A percentile compares a stretch with the other conserved stretches of the same genome.
These are phyloP conservation scores for Pseudopodoces humilis DNA, from an alignment of 2,113 vertebrate genomes.

Conservation along the genomic window DNA sequence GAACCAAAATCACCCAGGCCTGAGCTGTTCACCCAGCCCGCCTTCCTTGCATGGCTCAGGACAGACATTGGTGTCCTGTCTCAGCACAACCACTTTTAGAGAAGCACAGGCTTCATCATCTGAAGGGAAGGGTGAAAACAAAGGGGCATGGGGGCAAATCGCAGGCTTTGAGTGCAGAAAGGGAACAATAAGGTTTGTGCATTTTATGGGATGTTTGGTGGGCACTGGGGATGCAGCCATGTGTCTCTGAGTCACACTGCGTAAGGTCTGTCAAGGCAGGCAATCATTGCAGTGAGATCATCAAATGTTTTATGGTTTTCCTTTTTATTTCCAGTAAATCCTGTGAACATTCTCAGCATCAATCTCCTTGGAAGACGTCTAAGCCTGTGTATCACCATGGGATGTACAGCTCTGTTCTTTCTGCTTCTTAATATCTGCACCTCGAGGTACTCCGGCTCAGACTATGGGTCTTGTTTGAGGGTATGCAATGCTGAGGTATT, in stretches of 20 bases:
- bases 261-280: not conserved
- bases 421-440: constrained; percentile 89
- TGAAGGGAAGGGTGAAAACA: not conserved
- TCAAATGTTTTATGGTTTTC: not conserved
- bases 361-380: constrained; percentile 84
- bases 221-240: not conserved
- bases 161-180: not conserved
- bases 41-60: not conserved
- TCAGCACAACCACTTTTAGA: not conserved
- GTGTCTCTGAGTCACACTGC: not conserved
- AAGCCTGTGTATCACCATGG: constrained; percentile 84
- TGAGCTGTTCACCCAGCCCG: rapidly evolving
- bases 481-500: not conserved
- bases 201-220: not conserved
- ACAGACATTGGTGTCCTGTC: not conserved
- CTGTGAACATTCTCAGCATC: constrained; percentile 86
- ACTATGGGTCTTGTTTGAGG: rapidly evolving
- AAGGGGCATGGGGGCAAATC: not conserved
- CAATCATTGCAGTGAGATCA: not conserved
- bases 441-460: constrained; percentile 77
- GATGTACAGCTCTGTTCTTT: constrained; percentile 83
- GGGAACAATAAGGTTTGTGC: not conserved
- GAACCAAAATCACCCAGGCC: not conserved
- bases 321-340: constrained; percentile 79
- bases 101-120: not conserved